phyloP scores from a whole-genome alignment of 2,888 invertebrate species.

The Schizotus pectinicornis region DNA sequence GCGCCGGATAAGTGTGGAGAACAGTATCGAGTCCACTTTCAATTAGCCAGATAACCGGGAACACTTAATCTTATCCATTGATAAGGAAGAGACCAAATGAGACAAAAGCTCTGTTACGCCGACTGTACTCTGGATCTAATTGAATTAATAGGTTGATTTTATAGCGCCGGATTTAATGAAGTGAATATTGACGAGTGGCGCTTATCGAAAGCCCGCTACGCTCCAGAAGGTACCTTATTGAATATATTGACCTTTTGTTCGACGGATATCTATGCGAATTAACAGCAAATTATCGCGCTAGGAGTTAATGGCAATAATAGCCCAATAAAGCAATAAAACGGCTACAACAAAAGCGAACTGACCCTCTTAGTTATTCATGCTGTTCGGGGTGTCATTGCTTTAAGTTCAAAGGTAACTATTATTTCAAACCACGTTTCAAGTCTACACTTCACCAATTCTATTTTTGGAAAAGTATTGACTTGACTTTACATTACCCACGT shows the following conservation, averaged over 20 bases:
- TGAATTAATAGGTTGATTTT: constrained; percentile 34
- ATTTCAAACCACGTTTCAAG: no score
- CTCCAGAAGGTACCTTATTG: constrained; percentile 14
- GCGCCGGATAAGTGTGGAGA: constrained; percentile 22
- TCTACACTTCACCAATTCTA: no score
- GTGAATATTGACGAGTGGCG: constrained; percentile 29
- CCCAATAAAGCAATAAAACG: no score
- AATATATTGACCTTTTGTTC: constrained; percentile 5
- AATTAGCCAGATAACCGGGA: constrained; percentile 51
- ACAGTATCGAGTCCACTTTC: constrained; percentile 49
- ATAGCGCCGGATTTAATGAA: constrained; percentile 34
- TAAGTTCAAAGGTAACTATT: no score
- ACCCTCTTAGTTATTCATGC: no score
- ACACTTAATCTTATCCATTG: constrained; percentile 50
- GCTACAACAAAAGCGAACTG: no score
- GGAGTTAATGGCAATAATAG: no score
- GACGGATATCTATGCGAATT: constrained; percentile 17
- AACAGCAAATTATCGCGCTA: constrained; percentile 11
- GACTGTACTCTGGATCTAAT: constrained; percentile 30
- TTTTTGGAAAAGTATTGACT: no score
- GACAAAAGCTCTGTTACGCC: constrained; percentile 34
- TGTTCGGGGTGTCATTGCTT: no score
- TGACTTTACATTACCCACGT: no score
- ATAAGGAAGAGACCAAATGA: constrained; percentile 45
- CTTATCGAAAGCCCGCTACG: constrained; percentile 19